Conservation (phyloP, 2,888 invertebrate species). For the Chaetogeoica ovagalla region DNA sequence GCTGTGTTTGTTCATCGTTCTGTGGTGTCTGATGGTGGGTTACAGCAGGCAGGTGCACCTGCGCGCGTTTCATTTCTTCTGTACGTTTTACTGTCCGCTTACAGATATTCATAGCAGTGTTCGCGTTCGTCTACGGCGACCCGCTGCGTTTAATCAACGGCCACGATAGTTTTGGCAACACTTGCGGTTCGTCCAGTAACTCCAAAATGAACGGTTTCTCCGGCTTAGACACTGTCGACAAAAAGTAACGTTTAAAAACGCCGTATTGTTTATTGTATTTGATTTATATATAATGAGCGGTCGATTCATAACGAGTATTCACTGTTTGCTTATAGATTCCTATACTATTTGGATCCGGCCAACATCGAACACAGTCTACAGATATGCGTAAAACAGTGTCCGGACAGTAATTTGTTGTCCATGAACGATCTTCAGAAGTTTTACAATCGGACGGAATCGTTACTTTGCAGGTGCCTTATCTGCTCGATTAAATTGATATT, state of each 20-base stretch:
- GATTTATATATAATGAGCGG: background rate
- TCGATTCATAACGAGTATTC: no score
- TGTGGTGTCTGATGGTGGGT: conserved; percentile 83
- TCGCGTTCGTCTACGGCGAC: conserved; percentile 86
- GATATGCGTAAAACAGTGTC: conserved; percentile 89
- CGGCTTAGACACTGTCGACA: conserved; percentile 78
- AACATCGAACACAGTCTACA: conserved; percentile 77
- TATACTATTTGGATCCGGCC: conserved; percentile 82
- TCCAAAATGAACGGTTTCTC: conserved; percentile 75
- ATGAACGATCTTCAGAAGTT: conserved; percentile 73
- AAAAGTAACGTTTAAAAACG: conserved; percentile 62
- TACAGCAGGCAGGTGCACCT: no score
- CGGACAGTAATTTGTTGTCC: conserved; percentile 68
- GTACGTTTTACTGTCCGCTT: background rate
- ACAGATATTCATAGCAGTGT: conserved; percentile 80
- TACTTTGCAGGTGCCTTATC: conserved; percentile 69
- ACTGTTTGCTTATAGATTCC: conserved; percentile 62
- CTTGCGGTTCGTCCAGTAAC: conserved; percentile 83
- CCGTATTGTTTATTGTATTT: background rate
- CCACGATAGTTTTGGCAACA: conserved; percentile 92
- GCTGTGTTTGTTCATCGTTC: conserved; percentile 76
- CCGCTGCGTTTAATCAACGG: conserved; percentile 85
- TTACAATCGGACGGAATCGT: conserved; percentile 72
- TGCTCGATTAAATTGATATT: background rate
- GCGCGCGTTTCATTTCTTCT: background rate